phyloP scores from a whole-genome alignment of 1,140 invertebrate genomes.

The Octopus sinensis region DNA sequence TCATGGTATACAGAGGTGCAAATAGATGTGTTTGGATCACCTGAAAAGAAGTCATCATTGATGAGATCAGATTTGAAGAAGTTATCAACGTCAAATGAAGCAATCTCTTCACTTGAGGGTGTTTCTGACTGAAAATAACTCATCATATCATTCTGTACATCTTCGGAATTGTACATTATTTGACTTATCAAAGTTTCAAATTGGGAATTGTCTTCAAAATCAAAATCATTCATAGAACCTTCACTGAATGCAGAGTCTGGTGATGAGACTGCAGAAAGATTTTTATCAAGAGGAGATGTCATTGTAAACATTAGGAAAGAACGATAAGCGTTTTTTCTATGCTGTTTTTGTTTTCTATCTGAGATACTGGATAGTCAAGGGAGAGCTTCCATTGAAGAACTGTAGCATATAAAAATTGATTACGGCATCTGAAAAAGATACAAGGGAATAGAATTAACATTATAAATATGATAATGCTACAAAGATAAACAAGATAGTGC shows the following conservation, averaged over 20 bases:
- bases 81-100: not conserved
- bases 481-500: too few relatives aligned
- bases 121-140: not conserved
- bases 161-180: not conserved
- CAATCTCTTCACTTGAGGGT: not conserved
- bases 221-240: not conserved
- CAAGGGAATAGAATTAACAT: too few relatives aligned
- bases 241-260: conserved; percentile 3
- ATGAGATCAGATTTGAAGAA: not conserved
- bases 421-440: too few relatives aligned
- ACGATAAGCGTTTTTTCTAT: too few relatives aligned
- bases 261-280: not conserved
- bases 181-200: not conserved
- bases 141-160: not conserved
- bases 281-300: not conserved
- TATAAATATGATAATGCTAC: too few relatives aligned
- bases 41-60: not conserved
- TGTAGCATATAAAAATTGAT: too few relatives aligned
- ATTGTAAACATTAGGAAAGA: not conserved
- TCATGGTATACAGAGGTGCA: not conserved
- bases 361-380: too few relatives aligned
- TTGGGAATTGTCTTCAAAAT: not conserved
- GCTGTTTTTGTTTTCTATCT: too few relatives aligned
- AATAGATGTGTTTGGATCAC: conserved; percentile 1
- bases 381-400: too few relatives aligned